A percentile compares a stretch with the other conserved stretches of the same genome.
These are phyloP conservation scores for Ennomos quercinarius DNA, from an alignment of 2,888 invertebrate species.

Conservation along the genomic window DNA sequence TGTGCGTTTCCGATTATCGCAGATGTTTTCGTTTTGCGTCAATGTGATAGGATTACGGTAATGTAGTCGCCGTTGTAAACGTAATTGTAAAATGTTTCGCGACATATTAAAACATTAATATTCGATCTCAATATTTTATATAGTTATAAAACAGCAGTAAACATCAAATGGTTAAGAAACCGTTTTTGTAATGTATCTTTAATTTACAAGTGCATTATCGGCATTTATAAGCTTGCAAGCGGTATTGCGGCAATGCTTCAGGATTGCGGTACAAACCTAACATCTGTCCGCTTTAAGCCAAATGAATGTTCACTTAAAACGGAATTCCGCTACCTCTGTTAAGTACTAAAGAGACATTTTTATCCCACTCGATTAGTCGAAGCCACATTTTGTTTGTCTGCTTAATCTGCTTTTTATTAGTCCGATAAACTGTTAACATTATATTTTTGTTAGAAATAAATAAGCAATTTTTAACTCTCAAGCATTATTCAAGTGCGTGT, in stretches of 20 bases:
- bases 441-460: slow-evolving; percentile 7
- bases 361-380: slow-evolving; percentile 45
- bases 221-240: slow-evolving; percentile 48
- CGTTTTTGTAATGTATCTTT: slow-evolving; percentile 44
- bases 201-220: slow-evolving; percentile 53
- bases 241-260: slow-evolving; percentile 50
- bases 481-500: slow-evolving; percentile 28
- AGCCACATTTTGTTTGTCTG: slow-evolving; percentile 45
- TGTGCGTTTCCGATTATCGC: slow-evolving; percentile 63
- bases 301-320: slow-evolving; percentile 56
- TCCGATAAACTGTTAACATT: slow-evolving; percentile 28
- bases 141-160: slow-evolving; percentile 21
- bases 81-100: slow-evolving; percentile 18
- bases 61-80: slow-evolving; percentile 29
- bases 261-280: slow-evolving; percentile 59
- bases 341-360: slow-evolving; percentile 50
- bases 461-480: not conserved
- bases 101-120: slow-evolving; percentile 15
- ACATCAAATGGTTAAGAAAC: slow-evolving; percentile 40
- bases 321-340: slow-evolving; percentile 51
- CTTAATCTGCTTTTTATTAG: slow-evolving; percentile 47
- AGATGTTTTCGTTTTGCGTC: slow-evolving; percentile 50
- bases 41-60: slow-evolving; percentile 20
- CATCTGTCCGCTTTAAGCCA: slow-evolving; percentile 63
- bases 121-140: slow-evolving; percentile 4